phyloP scores from a whole-genome alignment of 2,113 vertebrate species.

The Microcebus ravelobensis region DNA sequence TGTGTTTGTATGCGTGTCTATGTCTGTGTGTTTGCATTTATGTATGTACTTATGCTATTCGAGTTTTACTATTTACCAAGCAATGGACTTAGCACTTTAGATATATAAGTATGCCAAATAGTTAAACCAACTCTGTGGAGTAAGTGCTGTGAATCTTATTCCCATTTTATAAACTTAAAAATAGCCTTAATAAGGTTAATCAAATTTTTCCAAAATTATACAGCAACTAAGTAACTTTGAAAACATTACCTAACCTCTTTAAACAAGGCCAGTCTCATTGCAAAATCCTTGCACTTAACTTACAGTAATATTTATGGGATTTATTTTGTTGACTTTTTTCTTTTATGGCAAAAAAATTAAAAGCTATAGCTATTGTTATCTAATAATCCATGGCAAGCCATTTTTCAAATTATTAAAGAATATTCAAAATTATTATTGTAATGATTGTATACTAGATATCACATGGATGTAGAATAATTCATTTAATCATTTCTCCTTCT shows the following conservation, averaged over 20 bases:
- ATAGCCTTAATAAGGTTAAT: background rate
- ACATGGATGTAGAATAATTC: background rate
- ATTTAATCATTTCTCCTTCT: background rate
- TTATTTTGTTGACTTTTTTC: background rate
- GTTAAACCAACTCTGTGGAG: background rate
- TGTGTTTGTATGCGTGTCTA: background rate
- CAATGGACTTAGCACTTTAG: background rate
- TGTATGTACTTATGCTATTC: background rate
- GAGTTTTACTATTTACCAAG: background rate
- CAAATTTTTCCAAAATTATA: background rate
- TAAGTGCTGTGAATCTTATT: background rate
- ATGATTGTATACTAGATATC: background rate
- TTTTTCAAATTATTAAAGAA: background rate
- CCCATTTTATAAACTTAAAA: background rate
- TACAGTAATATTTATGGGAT: background rate
- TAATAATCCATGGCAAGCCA: background rate
- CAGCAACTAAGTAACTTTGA: background rate
- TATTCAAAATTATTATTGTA: background rate
- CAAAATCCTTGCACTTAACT: background rate
- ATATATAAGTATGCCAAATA: background rate
- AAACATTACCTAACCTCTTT: background rate
- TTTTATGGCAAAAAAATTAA: slow-evolving; percentile 7
- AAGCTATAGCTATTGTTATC: background rate
- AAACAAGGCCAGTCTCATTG: background rate
- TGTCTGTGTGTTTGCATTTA: background rate